Evolutionary conservation across 1,140 invertebrate genomes (phyloP), one percentile per base, ranked within the genome.

Genomic region (Plutomurus gul): DNA sequence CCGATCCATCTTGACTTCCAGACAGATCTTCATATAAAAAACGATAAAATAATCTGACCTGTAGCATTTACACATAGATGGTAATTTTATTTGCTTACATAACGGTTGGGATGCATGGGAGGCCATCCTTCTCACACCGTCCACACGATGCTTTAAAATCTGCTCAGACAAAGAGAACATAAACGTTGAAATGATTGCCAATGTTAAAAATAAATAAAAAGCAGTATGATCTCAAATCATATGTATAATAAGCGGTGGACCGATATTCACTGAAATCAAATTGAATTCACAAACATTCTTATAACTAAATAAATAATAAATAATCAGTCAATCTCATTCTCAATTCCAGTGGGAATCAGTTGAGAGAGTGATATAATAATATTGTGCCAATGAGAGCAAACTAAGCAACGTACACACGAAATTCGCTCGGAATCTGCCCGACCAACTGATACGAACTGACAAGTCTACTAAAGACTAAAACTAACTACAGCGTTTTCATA

Each of bases 1-100:
- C 97, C 2, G 96, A 98, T 11, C 98, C 98, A 89, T 99, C 98
- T 86, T 97, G 94, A 73, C 95, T 94, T 75, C 98, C 98, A 72
- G 96, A 98, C 82, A 99, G 87, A 89, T 99, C 96, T 96, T 83
- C 0, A 37, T 5, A 18, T 22, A 11, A 72, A 25, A 8, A 8
- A 71, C 10, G 3, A 71, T 6, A 20, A 1, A 5, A 33, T 18
- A 22, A 22, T 39, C n/a, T 10, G n/a, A 16, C 6, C 11, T 22
- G 7, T 13, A 71, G n/a, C n/a, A 39, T 39, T 39, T 10, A 71
- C 2, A 39, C 20, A 20, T 11, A 72, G 25, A 20, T 0, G 20
- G 18, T 20, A 65, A 60, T 60, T 40, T n/a, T 13, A 75, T 39
- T 80, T 82, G 91, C 94, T 95, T 91, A 97, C 95, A 98, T 84